These are phyloP conservation scores for Drosophila fuyamai DNA, from an alignment of 1,140 invertebrate genomes.

Conservation along the genomic window DNA sequence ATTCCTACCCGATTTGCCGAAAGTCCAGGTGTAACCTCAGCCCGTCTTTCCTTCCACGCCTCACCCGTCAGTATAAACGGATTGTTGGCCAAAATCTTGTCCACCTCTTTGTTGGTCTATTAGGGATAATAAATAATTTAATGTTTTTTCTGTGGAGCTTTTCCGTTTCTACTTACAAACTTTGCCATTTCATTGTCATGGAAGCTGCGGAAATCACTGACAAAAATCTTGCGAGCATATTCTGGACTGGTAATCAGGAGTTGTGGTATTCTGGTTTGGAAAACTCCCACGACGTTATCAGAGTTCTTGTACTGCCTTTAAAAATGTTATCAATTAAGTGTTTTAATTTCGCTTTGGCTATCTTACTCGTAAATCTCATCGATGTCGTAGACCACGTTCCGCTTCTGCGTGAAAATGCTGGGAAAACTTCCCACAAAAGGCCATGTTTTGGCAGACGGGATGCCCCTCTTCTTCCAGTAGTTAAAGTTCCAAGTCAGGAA, in stretches of 20 bases:
- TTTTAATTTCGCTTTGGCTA: not conserved
- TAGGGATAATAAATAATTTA: not conserved
- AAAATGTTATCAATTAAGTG: not conserved
- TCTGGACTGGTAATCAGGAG: conserved; percentile 85
- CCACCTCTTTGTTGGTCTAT: conserved; percentile 68
- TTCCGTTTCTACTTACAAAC: conserved; percentile 39
- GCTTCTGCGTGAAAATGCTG: conserved; percentile 61
- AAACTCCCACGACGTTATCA: conserved; percentile 56
- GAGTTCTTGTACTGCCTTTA: conserved; percentile 53
- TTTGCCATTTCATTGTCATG: conserved; percentile 63
- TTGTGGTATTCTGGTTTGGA: conserved; percentile 54
- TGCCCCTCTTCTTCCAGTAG: conserved; percentile 76
- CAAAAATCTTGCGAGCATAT: conserved; percentile 84
- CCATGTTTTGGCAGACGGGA: conserved; percentile 62
- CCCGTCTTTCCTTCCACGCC: conserved; percentile 86
- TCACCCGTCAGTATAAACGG: conserved; percentile 84
- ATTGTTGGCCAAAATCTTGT: conserved; percentile 84
- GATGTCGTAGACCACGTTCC: conserved; percentile 56
- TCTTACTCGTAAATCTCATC: conserved; percentile 60
- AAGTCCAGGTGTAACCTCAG: conserved; percentile 86
- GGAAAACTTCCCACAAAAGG: conserved; percentile 76
- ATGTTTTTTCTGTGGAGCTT: conserved; percentile 31
- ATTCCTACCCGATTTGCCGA: conserved; percentile 82
- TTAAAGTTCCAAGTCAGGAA: conserved; percentile 79
- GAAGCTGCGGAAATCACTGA: conserved; percentile 85